Evolutionary conservation across 2,113 vertebrate genomes (phyloP), one percentile per base, ranked within the genome.

Genomic region (Bos javanicus): DNA sequence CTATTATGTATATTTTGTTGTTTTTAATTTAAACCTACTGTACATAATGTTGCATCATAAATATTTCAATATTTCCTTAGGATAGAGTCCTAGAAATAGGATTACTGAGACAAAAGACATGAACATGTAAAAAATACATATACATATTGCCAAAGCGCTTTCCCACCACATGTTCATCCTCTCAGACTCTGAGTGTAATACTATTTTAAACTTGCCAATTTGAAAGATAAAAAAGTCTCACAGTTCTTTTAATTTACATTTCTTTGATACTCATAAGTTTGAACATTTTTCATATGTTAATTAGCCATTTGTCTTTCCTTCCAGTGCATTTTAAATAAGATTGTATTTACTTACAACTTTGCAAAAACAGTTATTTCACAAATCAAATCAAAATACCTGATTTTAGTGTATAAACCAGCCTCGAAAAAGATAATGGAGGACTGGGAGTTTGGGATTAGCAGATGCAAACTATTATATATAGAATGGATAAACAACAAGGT

Each of bases 281-380:
- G 91, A 96, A 96, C 91, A 97, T 96, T 98, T 98, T 98, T 97
- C 95, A 94, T 95, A 97, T 97, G 97, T 94, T 98, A 97, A 98
- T 98, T 93, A 97, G 97, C 96, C 98, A 98, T 96, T 97, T 97
- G 94, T 98, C 97, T 96, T 97, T 93, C 86, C 52, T 95, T 95
- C 90, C 78, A 90, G 78, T 92, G 87, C 91, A 97, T 97, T 96
- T 97, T 97, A 97, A 98, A 95, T 97, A 95, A 97, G 91, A 93
- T 50, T 93, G 52, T 97, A 97, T 97, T 98, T 97, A 97, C 96
- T 98, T 95, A 91, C 92, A 97, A 87, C 96, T 97, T 93, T 91
- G 91, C 80, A 96, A 87, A 97, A 90, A 95, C 83, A 97, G 93
- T 91, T 92, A 81, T 97, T 97, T 97, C 97, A 93, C 95, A 97